Conservation (phyloP, 2,797 vertebrate species). For the Mallotus villosus region DNA sequence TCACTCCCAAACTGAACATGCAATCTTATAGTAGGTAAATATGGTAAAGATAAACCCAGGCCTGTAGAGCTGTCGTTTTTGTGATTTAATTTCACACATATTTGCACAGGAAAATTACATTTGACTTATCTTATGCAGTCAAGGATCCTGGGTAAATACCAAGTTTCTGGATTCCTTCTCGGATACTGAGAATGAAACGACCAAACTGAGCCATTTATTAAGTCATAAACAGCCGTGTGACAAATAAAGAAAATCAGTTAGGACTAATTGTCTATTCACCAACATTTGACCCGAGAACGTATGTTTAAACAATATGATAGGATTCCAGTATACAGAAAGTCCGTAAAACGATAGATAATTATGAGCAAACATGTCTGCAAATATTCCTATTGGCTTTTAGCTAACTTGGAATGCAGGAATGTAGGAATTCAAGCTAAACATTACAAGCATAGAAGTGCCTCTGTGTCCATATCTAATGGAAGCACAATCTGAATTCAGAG, state of each 20-base stretch:
- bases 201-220: constrained; percentile 16
- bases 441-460: background rate
- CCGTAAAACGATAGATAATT: too few species aligned
- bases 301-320: too few species aligned
- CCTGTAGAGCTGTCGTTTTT: constrained; percentile 71
- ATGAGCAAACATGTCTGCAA: too few species aligned
- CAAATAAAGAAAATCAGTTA: constrained; percentile 15
- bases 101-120: constrained; percentile 89
- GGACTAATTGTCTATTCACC: too few species aligned
- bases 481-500: constrained; percentile 21
- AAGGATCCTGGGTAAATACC: constrained; percentile 67
- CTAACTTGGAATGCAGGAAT: background rate
- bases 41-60: constrained; percentile 63
- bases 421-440: background rate
- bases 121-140: constrained; percentile 81
- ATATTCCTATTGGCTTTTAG: background rate
- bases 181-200: constrained; percentile 61
- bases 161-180: constrained; percentile 48
- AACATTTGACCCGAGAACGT: too few species aligned
- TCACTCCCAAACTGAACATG: constrained; percentile 61
- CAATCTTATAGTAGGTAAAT: constrained; percentile 69
- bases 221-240: constrained; percentile 10
- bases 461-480: background rate
- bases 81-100: constrained; percentile 88
- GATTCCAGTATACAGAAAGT: too few species aligned